Evolutionary conservation across 1,140 invertebrate genomes (phyloP).

Genomic region (Drosophila takahashii): DNA sequence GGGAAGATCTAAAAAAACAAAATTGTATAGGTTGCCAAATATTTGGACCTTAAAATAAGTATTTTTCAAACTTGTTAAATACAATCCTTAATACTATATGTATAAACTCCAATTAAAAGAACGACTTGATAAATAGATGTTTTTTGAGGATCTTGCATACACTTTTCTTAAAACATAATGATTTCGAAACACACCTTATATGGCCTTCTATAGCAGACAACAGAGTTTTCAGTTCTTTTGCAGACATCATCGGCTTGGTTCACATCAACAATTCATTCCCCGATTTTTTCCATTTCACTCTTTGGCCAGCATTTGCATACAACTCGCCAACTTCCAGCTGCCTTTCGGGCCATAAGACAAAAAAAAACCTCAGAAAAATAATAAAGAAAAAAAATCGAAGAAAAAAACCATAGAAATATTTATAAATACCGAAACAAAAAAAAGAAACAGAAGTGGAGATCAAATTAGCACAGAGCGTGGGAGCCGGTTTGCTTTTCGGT

Average conservation of each 20-base stretch:
- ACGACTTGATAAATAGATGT: too few relatives aligned
- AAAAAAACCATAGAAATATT: constrained; percentile 65
- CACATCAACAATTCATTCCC: constrained; percentile 41
- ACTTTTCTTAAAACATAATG: not conserved
- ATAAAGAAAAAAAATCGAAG: constrained; percentile 14
- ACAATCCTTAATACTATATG: too few relatives aligned
- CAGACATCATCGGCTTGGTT: constrained; percentile 8
- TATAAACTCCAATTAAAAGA: too few relatives aligned
- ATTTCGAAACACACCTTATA: constrained; percentile 18
- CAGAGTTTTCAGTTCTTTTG: constrained; percentile 20
- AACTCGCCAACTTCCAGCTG: constrained; percentile 46
- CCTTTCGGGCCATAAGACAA: constrained; percentile 35
- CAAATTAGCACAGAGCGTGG: constrained; percentile 82
- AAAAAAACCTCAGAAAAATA: constrained; percentile 21
- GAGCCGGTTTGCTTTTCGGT: constrained; percentile 61
- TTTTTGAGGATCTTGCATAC: not conserved
- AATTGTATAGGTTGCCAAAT: too few relatives aligned
- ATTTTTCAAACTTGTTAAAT: too few relatives aligned
- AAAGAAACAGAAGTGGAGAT: constrained; percentile 67
- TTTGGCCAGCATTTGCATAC: constrained; percentile 65
- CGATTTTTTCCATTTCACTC: constrained; percentile 62
- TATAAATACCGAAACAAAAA: constrained; percentile 64
- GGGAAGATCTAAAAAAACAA: too few relatives aligned
- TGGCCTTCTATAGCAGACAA: constrained; percentile 21
- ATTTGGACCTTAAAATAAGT: too few relatives aligned